Conservation (phyloP, 2,888 invertebrate species). For the Criorhina ranunculi region DNA sequence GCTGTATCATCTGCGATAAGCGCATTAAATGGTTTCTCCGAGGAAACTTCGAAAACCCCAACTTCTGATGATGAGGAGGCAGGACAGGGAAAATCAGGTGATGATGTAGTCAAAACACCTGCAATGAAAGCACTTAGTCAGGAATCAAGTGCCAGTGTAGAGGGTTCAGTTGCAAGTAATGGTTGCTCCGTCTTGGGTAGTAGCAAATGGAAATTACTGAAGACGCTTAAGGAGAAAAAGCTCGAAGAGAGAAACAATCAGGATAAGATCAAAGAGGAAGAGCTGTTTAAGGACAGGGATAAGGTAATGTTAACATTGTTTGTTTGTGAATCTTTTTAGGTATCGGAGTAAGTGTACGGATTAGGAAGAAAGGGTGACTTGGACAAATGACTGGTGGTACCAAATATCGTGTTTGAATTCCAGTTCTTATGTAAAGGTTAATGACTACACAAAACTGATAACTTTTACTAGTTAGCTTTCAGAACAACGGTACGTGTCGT, state of each 20-base stretch:
- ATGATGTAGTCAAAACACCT: conserved; percentile 21
- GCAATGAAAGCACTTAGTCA: conserved; percentile 76
- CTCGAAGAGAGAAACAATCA: conserved; percentile 93
- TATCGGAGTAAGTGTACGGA: too few species aligned
- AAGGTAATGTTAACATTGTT: conserved; percentile 82
- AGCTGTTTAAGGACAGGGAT: conserved; percentile 88
- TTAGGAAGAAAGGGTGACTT: too few species aligned
- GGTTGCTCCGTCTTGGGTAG: conserved; percentile 87
- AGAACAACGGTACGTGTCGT: too few species aligned
- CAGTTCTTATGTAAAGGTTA: too few species aligned
- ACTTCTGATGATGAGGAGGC: conserved; percentile 57
- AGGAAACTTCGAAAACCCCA: conserved; percentile 34
- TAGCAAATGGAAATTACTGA: conserved; percentile 96
- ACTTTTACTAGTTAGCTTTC: too few species aligned
- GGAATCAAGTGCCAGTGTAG: conserved; percentile 84
- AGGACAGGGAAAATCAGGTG: conserved; percentile 2
- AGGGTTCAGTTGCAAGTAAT: conserved; percentile 80
- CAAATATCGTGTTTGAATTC: too few species aligned
- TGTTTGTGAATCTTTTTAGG: too few species aligned
- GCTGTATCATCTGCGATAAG: background rate
- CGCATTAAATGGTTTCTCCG: conserved; percentile 31
- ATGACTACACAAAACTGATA: too few species aligned
- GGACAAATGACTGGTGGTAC: too few species aligned
- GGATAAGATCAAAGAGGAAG: conserved; percentile 88
- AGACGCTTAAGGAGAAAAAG: conserved; percentile 94